Evolutionary conservation across 92 coral and sea anemone species (phyloP).

Genomic region (Pocillopora meandrina): DNA sequence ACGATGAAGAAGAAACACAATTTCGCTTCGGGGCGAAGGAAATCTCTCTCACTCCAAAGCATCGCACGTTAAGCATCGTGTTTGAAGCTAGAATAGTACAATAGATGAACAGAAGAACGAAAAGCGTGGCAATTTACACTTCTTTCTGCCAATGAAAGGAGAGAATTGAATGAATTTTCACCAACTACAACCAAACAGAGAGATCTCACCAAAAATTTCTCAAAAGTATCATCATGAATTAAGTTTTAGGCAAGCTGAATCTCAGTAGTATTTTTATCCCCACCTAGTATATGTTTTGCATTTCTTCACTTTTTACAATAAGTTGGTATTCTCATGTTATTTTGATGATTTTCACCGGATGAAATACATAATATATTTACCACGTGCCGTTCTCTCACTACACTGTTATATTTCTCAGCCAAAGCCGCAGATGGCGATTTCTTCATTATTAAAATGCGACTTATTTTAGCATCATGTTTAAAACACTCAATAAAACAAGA

Average conservation of each 20-base stretch:
- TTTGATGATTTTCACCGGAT: too few species aligned
- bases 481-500: conserved; percentile 3
- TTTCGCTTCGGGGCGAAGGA: conserved; percentile 55
- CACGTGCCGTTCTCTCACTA: background rate
- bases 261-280: too few species aligned
- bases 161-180: conserved; percentile 5
- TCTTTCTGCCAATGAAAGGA: background rate
- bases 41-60: conserved; percentile 9
- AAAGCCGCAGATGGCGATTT: conserved; percentile 6
- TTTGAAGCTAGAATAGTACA: conserved; percentile 21
- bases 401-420: conserved; percentile 19
- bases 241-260: background rate
- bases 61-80: conserved; percentile 1
- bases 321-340: too few species aligned
- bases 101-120: background rate
- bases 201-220: background rate
- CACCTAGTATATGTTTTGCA: too few species aligned
- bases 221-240: background rate
- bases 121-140: background rate
- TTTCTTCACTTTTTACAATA: too few species aligned
- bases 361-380: too few species aligned
- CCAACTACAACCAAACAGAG: background rate
- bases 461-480: background rate
- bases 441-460: conserved; percentile 9
- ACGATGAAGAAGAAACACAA: conserved; percentile 30